phyloP scores from a whole-genome alignment of 2,113 vertebrate genomes.

The Triplophysa rosa region DNA sequence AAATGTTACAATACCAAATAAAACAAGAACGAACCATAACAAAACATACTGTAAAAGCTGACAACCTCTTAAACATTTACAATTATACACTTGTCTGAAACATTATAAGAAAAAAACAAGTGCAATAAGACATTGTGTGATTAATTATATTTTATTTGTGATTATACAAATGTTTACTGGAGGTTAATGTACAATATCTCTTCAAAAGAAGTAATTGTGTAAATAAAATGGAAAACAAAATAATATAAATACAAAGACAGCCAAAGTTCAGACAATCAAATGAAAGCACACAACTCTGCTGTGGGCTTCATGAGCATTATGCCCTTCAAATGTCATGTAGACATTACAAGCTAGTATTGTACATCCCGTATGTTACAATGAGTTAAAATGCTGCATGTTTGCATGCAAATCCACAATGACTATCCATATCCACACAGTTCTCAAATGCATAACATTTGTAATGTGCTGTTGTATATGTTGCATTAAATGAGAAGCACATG shows the following conservation, averaged over 20 bases:
- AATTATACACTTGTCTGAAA: too few species aligned
- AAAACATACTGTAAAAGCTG: too few species aligned
- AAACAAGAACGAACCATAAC: too few species aligned
- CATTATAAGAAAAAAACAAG: background rate
- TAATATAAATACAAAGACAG: background rate
- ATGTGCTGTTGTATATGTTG: background rate
- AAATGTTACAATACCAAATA: too few species aligned
- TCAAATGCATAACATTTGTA: background rate
- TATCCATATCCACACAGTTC: background rate
- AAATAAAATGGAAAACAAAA: background rate
- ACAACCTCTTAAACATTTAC: too few species aligned
- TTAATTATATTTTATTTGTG: background rate
- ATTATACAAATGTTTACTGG: background rate
- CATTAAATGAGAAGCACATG: background rate
- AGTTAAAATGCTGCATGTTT: slow-evolving; percentile 1
- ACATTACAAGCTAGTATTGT: background rate
- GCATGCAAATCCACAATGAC: background rate
- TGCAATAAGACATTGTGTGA: background rate
- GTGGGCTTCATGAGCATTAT: background rate
- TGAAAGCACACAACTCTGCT: too few species aligned
- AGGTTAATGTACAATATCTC: slow-evolving; percentile 1
- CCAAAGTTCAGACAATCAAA: background rate
- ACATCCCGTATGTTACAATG: background rate
- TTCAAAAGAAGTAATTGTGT: background rate
- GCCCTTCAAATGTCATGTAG: background rate